Evolutionary conservation across 2,797 vertebrate genomes (phyloP).

Genomic region (Champsocephalus esox): DNA sequence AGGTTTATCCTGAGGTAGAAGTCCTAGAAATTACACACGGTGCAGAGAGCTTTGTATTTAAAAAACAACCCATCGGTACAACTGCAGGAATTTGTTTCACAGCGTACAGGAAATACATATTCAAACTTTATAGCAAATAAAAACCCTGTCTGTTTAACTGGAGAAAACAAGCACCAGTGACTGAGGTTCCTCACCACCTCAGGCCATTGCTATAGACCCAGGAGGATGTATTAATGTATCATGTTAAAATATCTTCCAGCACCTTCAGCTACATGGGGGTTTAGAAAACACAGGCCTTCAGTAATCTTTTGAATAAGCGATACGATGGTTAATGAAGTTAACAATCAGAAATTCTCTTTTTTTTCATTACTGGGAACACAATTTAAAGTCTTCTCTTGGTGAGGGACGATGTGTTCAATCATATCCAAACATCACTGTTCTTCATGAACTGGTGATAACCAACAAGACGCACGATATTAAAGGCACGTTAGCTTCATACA

Average conservation of each 20-base stretch:
- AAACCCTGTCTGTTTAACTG: neutral
- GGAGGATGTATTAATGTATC: neutral
- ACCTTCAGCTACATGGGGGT: no score
- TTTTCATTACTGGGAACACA: neutral
- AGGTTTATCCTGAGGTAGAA: neutral
- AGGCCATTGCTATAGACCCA: neutral
- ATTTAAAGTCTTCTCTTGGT: neutral
- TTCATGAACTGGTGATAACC: neutral
- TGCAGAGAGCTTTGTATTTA: neutral
- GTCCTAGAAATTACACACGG: neutral
- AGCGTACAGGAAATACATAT: neutral
- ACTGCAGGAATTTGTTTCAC: neutral
- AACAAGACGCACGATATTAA: neutral
- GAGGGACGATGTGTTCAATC: neutral
- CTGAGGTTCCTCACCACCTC: neutral
- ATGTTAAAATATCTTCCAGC: slow-evolving; percentile 1
- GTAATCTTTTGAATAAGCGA: no score
- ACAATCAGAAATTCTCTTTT: neutral
- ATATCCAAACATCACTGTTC: neutral
- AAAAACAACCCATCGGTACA: neutral
- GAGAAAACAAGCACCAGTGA: neutral
- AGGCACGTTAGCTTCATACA: neutral
- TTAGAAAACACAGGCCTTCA: no score
- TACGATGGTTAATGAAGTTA: no score
- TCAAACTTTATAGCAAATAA: neutral